Base-by-base conservation (phyloP, 2,888 invertebrate species). In the Eilema griseolum region DNA sequence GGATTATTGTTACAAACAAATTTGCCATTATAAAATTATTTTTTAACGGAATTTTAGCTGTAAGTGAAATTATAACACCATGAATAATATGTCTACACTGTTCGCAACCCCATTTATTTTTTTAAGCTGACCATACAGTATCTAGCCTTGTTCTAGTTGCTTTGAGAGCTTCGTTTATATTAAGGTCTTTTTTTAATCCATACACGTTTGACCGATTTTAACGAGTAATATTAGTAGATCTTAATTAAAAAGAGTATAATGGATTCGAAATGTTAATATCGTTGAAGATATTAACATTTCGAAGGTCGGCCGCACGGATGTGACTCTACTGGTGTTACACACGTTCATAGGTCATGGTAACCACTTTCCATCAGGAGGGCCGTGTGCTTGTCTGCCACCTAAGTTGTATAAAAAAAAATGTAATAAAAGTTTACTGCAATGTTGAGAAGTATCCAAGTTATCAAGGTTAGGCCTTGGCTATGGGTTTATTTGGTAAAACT, bases 81-180 rank as follows among this genome's bases (percentile, higher is more conserved):
- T n/a, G n/a, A 28, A 28, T 3, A 28, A 28, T 28, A 46, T 46
- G 20, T 20, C 52, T 2, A 1, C 20, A n/a, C 1, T 52, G 20
- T n/a, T 10, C n/a, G 20, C 8, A 52, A n/a, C n/a, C n/a, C 1
- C 10, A 46, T 16, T n/a, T n/a, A 3, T 1, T 67, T 66, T 72
- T 69, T 79, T 79, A 56, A 76, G 66, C 81, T 78, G 76, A 80
- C 84, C 73, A 70, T 79, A 81, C 72, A 70, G 52, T 76, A 77
- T 76, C 66, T 64, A 71, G 72, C 73, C 69, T 64, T 61, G 66
- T 62, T 63, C 24, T 57, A 66, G 72, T 69, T 57, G 66, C 74
- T 73, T 71, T 61, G 69, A 52, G 66, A 71, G 71, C 71, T 75
- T 66, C 70, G 67, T 71, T 76, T 79, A 77, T 75, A 75, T 78